These are phyloP conservation scores for Echinarachnius parma DNA, from an alignment of 53 echinoderm and acorn worm species.

Conservation along the genomic window DNA sequence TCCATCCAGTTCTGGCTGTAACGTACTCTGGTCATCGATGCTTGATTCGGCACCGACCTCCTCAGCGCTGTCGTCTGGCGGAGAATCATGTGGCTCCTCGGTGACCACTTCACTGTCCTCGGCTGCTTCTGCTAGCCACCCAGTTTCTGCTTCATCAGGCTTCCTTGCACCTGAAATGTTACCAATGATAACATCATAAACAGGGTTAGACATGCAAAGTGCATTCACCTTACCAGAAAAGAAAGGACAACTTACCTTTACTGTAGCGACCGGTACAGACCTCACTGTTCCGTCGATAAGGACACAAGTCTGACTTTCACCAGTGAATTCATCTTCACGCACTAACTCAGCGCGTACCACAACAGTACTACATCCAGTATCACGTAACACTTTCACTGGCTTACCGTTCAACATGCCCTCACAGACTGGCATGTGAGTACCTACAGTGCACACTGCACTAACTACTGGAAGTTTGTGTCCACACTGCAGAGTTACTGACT, in stretches of 20 bases:
- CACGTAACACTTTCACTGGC: slow-evolving; percentile 16
- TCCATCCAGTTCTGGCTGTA: neutral
- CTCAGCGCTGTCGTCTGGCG: too few relatives aligned
- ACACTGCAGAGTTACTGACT: neutral
- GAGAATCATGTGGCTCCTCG: too few relatives aligned
- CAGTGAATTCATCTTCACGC: neutral
- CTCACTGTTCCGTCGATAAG: too few relatives aligned
- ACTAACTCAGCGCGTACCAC: slow-evolving; percentile 3
- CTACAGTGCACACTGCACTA: neutral
- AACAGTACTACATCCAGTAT: slow-evolving; percentile 19
- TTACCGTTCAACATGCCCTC: slow-evolving; percentile 3
- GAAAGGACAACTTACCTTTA: too few relatives aligned
- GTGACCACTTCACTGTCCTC: neutral
- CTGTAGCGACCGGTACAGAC: too few relatives aligned
- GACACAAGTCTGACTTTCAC: too few relatives aligned
- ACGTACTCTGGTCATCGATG: neutral
- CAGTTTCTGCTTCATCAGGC: neutral
- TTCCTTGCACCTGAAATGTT: slow-evolving; percentile 24
- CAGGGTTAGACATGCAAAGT: slow-evolving; percentile 20
- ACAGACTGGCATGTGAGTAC: neutral
- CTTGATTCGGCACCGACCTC: too few relatives aligned
- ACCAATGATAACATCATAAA: slow-evolving; percentile 30
- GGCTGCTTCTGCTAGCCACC: neutral
- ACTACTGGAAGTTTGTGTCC: slow-evolving; percentile 8
- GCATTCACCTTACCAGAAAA: slow-evolving; percentile 36